These are phyloP conservation scores for Cephus nigrinus DNA, from an alignment of 2,888 invertebrate species.

Conservation along the genomic window DNA sequence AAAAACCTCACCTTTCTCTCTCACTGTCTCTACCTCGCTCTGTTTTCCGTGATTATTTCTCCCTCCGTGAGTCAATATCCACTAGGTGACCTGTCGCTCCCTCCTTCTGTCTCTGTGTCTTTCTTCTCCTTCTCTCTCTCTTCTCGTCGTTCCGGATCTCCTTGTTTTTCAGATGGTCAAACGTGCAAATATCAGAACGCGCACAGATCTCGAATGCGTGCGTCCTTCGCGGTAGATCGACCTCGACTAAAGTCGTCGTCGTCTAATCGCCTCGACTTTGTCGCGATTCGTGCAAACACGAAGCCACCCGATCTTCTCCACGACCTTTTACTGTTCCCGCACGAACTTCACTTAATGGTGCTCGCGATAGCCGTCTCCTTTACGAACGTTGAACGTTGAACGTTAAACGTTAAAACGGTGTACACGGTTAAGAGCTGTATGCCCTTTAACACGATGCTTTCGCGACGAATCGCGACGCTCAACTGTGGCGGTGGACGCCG, in stretches of 20 bases:
- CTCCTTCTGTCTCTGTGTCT: slow-evolving; percentile 5
- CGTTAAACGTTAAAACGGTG: not conserved
- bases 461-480: slow-evolving; percentile 55
- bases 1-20: not conserved
- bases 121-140: not conserved
- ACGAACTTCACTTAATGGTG: not conserved
- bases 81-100: slow-evolving; percentile 4
- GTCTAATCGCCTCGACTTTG: not conserved
- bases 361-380: not conserved
- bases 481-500: slow-evolving; percentile 58
- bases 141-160: not conserved
- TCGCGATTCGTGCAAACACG: slow-evolving; percentile 19
- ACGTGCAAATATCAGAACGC: not conserved
- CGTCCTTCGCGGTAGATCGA: slow-evolving; percentile 33
- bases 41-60: slow-evolving; percentile 9
- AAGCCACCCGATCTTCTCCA: slow-evolving; percentile 18
- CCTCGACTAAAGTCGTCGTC: slow-evolving; percentile 33
- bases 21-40: not conserved
- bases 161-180: not conserved
- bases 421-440: not conserved
- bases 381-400: not conserved
- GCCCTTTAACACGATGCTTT: slow-evolving; percentile 37
- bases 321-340: not conserved
- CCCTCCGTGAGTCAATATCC: slow-evolving; percentile 10
- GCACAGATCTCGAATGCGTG: not conserved